A percentile compares a stretch with the other conserved stretches of the same genome.
These are phyloP conservation scores for Dolichopus griseipennis DNA, from an alignment of 2,888 invertebrate species.

Conservation along the genomic window DNA sequence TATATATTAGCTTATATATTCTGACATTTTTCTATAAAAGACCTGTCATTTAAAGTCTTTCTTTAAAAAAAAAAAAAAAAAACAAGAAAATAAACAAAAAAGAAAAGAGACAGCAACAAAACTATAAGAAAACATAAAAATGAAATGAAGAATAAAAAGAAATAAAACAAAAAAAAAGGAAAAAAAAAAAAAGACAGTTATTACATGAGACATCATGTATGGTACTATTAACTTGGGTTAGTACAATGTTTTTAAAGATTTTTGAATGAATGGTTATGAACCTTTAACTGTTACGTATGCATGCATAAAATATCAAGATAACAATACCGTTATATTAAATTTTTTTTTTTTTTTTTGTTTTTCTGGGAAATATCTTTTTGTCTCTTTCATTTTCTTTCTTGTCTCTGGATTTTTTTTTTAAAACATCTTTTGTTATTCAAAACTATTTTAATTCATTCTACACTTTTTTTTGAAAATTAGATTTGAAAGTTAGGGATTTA, in stretches of 20 bases:
- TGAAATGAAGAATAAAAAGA: no score
- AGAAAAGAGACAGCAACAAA: no score
- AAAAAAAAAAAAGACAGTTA: background rate
- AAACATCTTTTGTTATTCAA: background rate
- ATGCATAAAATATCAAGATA: background rate
- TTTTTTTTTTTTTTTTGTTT: no score
- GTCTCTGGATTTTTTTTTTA: background rate
- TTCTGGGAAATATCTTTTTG: no score
- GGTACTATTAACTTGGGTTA: no score
- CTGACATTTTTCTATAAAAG: background rate
- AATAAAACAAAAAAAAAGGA: background rate
- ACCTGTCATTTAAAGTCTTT: background rate
- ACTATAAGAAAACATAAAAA: no score
- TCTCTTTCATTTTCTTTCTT: no score
- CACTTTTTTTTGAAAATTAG: no score
- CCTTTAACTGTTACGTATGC: background rate
- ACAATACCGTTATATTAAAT: background rate
- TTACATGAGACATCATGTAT: background rate
- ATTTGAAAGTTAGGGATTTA: no score
- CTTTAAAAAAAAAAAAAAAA: background rate
- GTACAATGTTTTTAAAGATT: background rate
- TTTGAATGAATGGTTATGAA: background rate
- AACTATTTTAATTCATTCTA: background rate
- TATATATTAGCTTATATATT: no score
- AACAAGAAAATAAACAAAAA: background rate